Evolutionary conservation across 2,888 invertebrate genomes (phyloP).

Genomic region (Leistus spinibarbis): DNA sequence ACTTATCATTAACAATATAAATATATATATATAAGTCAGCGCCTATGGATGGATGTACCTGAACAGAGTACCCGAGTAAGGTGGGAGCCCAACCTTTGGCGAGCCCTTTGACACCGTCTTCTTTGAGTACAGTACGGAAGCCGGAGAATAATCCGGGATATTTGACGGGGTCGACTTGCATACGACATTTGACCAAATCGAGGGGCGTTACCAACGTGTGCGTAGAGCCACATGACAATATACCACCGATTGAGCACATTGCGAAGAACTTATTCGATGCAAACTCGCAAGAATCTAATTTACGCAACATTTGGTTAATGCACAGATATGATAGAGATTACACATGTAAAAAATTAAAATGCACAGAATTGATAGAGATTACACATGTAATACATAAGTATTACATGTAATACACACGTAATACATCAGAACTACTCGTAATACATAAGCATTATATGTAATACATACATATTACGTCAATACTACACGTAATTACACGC

Average conservation of each 20-base stretch:
- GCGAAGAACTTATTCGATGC: conserved; percentile 89
- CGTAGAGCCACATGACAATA: conserved; percentile 77
- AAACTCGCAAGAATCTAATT: conserved; percentile 80
- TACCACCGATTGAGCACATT: conserved; percentile 90
- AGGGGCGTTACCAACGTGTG: conserved; percentile 95
- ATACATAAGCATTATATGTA: too few species aligned
- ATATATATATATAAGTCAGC: neutral
- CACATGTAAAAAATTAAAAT: too few species aligned
- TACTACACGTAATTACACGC: too few species aligned
- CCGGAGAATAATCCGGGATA: conserved; percentile 88
- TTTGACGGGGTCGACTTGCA: conserved; percentile 91
- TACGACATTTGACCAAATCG: conserved; percentile 93
- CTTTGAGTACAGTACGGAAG: conserved; percentile 81
- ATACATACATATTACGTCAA: too few species aligned
- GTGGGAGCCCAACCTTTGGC: conserved; percentile 98
- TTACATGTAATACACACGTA: too few species aligned
- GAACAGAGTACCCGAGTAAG: conserved; percentile 92
- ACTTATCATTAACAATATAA: conserved; percentile 42
- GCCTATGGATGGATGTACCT: conserved; percentile 58
- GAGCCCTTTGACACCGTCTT: conserved; percentile 85
- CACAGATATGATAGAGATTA: too few species aligned
- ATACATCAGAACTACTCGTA: too few species aligned
- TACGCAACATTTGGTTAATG: too few species aligned
- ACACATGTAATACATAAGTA: too few species aligned
- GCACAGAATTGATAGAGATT: neutral